Evolutionary conservation across 2,113 vertebrate species (phyloP), one percentile per base, ranked within the genome.

Genomic region (Microtus ochrogaster): DNA sequence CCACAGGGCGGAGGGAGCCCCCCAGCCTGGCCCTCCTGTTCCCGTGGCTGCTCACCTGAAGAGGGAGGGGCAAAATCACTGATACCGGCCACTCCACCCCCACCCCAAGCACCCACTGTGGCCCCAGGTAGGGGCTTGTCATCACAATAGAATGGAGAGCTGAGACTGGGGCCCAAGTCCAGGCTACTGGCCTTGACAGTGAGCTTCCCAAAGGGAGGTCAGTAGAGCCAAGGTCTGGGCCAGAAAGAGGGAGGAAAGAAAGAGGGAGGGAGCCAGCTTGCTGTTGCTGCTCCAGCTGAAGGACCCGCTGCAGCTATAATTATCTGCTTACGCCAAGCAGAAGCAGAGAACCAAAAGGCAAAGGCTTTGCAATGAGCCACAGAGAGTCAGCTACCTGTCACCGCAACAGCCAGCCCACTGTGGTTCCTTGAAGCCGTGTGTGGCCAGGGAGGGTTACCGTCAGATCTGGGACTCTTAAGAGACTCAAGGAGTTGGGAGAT

Each of bases 271-370:
- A 91, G 73, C 24, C 19, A 9, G 7, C 0, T 36, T 52, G 72
- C 91, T 63, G 90, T 41, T 58, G 44, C 17, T 44, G 2, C 47
- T 49, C 73, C n/a, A 76, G 55, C 82, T 61, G 21, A 66, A 19
- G 13, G 49, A 90, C 65, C 52, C 0, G 0, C 49, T 63, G 66
- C 81, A 44, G 74, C 89, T 61, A 24, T 52, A 84, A 74, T 58
- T 79, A 92, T 52, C 90, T 52, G 91, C 33, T 49, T 81, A 72
- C 94, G 72, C 77, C 55, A 92, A 52, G 76, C 61, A 65, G 74
- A 92, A 88, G 73, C 21, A 41, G 92, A 72, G 66, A 86, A 55
- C 41, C 7, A 28, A 89, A 92, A 44, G 68, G 44, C 76, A 74
- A 55, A 77, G 76, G 52, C 76, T 90, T n/a, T n/a, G 28, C 55